Conservation (phyloP, 2,888 invertebrate species). For the Aleiodes testaceus region DNA sequence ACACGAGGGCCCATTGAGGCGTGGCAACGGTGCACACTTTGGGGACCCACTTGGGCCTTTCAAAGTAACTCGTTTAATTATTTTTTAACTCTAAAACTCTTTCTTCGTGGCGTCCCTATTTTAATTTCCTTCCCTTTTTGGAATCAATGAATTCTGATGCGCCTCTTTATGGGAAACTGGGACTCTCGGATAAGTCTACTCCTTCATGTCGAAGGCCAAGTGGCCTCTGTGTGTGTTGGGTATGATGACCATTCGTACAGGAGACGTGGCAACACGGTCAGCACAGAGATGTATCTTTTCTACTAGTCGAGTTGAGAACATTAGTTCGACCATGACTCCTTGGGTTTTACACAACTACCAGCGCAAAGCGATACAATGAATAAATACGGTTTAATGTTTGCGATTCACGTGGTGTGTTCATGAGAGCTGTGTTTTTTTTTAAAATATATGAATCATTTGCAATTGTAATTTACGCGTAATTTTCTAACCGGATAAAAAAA, state of each 20-base stretch:
- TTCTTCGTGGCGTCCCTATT: background rate
- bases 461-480: background rate
- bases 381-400: slow-evolving; percentile 28
- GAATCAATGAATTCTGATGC: slow-evolving; percentile 15
- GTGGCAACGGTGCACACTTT: slow-evolving; percentile 47
- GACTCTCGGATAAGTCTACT: background rate
- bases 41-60: slow-evolving; percentile 17
- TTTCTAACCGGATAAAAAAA: background rate
- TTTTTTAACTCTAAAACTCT: background rate
- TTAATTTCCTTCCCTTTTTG: no score
- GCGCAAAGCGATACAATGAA: slow-evolving; percentile 10
- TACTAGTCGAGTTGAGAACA: slow-evolving; percentile 44
- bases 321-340: slow-evolving; percentile 40
- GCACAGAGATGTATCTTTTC: slow-evolving; percentile 33
- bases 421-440: background rate
- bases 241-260: slow-evolving; percentile 37
- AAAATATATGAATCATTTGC: slow-evolving; percentile 33
- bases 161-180: slow-evolving; percentile 9
- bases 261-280: slow-evolving; percentile 41
- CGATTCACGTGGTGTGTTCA: slow-evolving; percentile 11
- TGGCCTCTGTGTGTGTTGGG: background rate
- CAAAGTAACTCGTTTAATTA: background rate
- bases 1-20: slow-evolving; percentile 48
- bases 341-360: slow-evolving; percentile 1
- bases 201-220: slow-evolving; percentile 12